These are phyloP conservation scores for Drosophila falleni DNA, from an alignment of 2,888 invertebrate species.

Conservation along the genomic window DNA sequence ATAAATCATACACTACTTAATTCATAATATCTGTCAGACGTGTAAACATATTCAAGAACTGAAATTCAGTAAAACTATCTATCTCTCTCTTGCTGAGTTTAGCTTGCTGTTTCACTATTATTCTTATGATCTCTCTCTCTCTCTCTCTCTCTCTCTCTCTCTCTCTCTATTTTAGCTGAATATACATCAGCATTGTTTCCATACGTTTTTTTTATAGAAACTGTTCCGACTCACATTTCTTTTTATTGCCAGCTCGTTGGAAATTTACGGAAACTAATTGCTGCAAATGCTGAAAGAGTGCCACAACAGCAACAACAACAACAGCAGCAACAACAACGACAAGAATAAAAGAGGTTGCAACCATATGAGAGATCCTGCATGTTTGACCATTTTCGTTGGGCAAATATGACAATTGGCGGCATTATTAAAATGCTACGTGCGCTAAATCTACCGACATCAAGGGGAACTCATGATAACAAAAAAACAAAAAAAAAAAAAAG, in stretches of 20 bases:
- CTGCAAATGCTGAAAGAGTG: conserved; percentile 33
- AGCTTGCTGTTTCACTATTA: not conserved
- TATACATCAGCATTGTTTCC: conserved; percentile 20
- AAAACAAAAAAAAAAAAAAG: not conserved
- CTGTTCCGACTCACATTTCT: conserved; percentile 25
- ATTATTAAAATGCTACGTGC: conserved; percentile 74
- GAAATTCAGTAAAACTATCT: conserved; percentile 9
- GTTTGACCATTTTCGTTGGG: conserved; percentile 62
- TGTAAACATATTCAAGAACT: not conserved
- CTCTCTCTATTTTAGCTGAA: not conserved
- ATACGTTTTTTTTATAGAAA: conserved; percentile 13
- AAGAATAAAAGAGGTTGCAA: not conserved
- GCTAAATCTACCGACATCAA: conserved; percentile 80
- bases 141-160: not conserved
- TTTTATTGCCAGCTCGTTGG: conserved; percentile 55
- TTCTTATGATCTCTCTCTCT: not conserved
- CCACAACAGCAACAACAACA: conserved; percentile 9
- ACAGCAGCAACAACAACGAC: not conserved
- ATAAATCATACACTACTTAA: no score
- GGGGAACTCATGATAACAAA: conserved; percentile 12
- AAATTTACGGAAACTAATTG: conserved; percentile 60
- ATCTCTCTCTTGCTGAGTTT: not conserved
- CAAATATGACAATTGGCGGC: conserved; percentile 80
- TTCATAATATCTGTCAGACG: not conserved
- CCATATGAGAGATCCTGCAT: conserved; percentile 46